phyloP scores from a whole-genome alignment of 2,797 vertebrate genomes.

The Hippocampus kuda region DNA sequence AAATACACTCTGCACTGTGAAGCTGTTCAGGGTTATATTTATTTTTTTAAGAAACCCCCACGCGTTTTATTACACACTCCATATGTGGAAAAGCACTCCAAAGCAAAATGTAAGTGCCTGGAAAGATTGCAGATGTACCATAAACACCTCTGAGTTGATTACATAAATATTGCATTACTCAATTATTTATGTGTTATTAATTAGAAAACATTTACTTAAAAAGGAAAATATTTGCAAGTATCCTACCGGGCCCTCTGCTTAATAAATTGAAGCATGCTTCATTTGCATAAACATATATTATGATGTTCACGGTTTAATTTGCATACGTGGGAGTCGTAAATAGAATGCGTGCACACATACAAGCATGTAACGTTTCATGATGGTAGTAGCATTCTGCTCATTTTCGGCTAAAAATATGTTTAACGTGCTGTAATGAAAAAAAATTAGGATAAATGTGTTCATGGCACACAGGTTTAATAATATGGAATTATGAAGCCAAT shows the following conservation, averaged over 20 bases:
- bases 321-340: slow-evolving; percentile 7
- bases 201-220: slow-evolving; percentile 36
- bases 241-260: slow-evolving; percentile 30
- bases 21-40: slow-evolving; percentile 20
- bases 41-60: not conserved
- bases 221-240: slow-evolving; percentile 46
- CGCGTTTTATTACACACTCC: slow-evolving; percentile 1
- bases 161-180: slow-evolving; percentile 45
- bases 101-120: slow-evolving; percentile 32
- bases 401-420: not conserved
- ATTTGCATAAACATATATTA: slow-evolving; percentile 45
- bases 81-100: slow-evolving; percentile 39
- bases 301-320: slow-evolving; percentile 24
- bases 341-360: not conserved
- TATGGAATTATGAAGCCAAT: not conserved
- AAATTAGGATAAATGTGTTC: not conserved
- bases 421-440: not conserved
- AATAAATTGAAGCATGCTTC: slow-evolving; percentile 26
- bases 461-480: not conserved
- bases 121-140: slow-evolving; percentile 34
- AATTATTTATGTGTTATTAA: slow-evolving; percentile 48
- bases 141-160: slow-evolving; percentile 47
- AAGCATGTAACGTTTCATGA: not conserved
- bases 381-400: not conserved
- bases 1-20: slow-evolving; percentile 37